Evolutionary conservation across 2,113 vertebrate species (phyloP).

Genomic region (Malurus cyaneus): DNA sequence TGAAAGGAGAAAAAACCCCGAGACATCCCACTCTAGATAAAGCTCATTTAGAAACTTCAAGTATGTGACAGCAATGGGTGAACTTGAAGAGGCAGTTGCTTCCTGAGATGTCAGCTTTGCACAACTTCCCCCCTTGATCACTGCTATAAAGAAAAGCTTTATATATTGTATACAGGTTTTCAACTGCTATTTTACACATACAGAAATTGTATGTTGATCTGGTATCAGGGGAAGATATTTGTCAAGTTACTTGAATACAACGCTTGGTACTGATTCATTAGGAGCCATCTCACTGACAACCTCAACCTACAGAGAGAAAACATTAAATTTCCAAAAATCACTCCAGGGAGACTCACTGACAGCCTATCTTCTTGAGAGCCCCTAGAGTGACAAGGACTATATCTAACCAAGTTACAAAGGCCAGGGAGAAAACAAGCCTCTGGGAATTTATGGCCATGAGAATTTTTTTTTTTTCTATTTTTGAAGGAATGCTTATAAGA

Average conservation of each 20-base stretch:
- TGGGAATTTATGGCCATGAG: not conserved
- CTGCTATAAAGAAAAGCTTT: not conserved
- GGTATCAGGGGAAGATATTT: not conserved
- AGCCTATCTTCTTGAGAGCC: not conserved
- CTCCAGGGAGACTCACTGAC: not conserved
- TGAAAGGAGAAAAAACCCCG: not conserved
- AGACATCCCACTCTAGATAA: not conserved
- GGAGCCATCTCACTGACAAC: not conserved
- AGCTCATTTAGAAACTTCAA: conserved; percentile 17
- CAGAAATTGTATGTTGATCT: not conserved
- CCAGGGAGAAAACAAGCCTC: not conserved
- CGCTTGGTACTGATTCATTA: accelerated
- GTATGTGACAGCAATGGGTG: not conserved
- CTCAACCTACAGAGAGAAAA: not conserved
- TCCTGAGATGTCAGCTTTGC: not conserved
- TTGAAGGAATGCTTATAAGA: not conserved
- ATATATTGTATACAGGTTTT: not conserved
- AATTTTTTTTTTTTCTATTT: not conserved
- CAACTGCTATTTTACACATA: not conserved
- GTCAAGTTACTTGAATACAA: accelerated
- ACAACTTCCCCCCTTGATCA: not conserved
- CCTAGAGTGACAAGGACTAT: not conserved
- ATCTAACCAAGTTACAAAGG: not conserved
- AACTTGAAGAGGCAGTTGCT: not conserved
- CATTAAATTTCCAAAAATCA: not conserved